These are phyloP conservation scores for Synergus gifuensis DNA, from an alignment of 2,888 invertebrate species.

Conservation along the genomic window DNA sequence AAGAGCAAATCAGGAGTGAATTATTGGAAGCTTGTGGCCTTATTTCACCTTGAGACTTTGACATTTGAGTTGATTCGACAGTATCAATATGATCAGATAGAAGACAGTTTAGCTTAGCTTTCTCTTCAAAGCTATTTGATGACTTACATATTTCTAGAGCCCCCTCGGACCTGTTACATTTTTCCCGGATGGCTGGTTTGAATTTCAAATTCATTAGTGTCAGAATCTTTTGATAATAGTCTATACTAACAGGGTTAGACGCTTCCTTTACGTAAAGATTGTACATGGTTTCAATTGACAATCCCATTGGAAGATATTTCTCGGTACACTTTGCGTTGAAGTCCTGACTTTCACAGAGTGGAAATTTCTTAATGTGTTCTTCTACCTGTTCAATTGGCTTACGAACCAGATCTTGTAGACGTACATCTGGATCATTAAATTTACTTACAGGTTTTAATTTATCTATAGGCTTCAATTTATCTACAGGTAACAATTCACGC, in stretches of 20 bases:
- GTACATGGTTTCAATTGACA: conserved; percentile 13
- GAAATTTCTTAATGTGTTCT: conserved; percentile 33
- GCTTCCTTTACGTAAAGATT: conserved; percentile 22
- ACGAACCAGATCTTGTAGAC: not conserved
- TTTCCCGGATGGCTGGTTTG: not conserved
- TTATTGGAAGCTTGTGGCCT: not conserved
- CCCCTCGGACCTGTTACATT: not conserved
- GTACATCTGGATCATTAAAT: not conserved
- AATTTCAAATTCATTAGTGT: conserved; percentile 23
- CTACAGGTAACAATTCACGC: not conserved
- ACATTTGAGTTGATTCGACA: conserved; percentile 2
- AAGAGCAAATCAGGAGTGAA: not conserved
- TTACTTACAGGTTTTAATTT: too few relatives aligned
- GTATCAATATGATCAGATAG: not conserved
- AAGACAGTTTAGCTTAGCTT: not conserved
- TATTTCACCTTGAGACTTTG: not conserved
- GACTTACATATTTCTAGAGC: not conserved
- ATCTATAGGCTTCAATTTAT: not conserved
- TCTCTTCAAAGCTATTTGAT: not conserved
- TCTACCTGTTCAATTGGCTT: not conserved
- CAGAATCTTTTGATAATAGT: not conserved
- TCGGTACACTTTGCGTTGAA: not conserved
- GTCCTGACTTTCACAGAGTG: conserved; percentile 18
- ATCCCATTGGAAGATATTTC: conserved; percentile 23
- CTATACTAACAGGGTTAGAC: not conserved